A percentile compares a stretch with the other conserved stretches of the same genome.
Evolutionary conservation across 2,888 invertebrate genomes (phyloP).

Genomic region (Lymantria dispar): DNA sequence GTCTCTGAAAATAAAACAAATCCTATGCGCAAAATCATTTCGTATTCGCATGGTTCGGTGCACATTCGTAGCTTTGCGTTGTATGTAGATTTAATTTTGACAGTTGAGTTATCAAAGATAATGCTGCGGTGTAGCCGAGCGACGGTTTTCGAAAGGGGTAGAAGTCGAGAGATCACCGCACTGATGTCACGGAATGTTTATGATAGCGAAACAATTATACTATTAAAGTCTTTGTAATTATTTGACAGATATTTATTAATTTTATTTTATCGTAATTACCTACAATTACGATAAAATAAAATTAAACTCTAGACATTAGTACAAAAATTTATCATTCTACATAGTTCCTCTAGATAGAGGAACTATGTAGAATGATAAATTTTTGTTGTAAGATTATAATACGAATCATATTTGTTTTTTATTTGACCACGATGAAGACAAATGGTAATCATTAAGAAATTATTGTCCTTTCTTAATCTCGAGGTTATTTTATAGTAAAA

Average conservation of each 20-base stretch:
- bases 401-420: too few relatives aligned
- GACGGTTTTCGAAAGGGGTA: conserved; percentile 19
- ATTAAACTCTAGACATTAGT: too few relatives aligned
- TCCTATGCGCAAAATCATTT: conserved; percentile 55
- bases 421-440: too few relatives aligned
- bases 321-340: too few relatives aligned
- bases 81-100: conserved; percentile 53
- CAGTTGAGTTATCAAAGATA: conserved; percentile 55
- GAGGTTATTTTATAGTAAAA: too few relatives aligned
- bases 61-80: conserved; percentile 42
- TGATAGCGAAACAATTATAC: conserved; percentile 8
- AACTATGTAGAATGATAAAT: too few relatives aligned
- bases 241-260: neutral
- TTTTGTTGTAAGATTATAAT: too few relatives aligned
- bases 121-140: conserved; percentile 32
- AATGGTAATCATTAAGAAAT: too few relatives aligned
- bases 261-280: too few relatives aligned
- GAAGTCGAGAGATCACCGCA: conserved; percentile 23
- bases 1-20: conserved; percentile 56
- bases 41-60: conserved; percentile 47
- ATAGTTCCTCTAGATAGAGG: too few relatives aligned
- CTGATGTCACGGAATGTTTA: conserved; percentile 9
- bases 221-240: neutral
- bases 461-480: too few relatives aligned
- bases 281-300: too few relatives aligned